These are phyloP conservation scores for Spinibarbus caldwelli DNA, from an alignment of 2,797 vertebrate genomes.

Conservation along the genomic window DNA sequence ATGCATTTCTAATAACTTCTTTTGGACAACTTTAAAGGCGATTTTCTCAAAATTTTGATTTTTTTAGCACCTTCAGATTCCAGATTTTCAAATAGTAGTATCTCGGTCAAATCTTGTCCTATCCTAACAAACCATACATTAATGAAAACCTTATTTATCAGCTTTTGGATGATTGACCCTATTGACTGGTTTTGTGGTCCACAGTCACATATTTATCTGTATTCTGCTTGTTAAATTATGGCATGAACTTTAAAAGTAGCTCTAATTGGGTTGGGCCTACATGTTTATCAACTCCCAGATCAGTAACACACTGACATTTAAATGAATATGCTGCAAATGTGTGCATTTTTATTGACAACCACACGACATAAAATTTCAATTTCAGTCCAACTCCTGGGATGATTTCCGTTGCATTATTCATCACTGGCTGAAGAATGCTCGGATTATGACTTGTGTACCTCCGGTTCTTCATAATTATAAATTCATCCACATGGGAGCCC, in stretches of 20 bases:
- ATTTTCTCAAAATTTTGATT: background rate
- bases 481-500: constrained; percentile 50
- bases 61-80: background rate
- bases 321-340: constrained; percentile 57
- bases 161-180: background rate
- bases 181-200: background rate
- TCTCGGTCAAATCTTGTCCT: background rate
- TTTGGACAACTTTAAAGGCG: background rate
- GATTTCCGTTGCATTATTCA: constrained; percentile 63
- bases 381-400: constrained; percentile 62
- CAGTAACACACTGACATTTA: constrained; percentile 55
- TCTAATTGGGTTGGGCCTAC: constrained; percentile 67
- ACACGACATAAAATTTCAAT: constrained; percentile 51
- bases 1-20: background rate
- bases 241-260: constrained; percentile 51
- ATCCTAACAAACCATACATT: background rate
- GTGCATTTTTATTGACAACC: constrained; percentile 57
- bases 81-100: background rate
- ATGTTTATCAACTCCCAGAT: constrained; percentile 67
- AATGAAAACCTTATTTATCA: background rate
- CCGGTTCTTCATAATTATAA: constrained; percentile 60
- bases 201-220: constrained; percentile 24
- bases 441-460: constrained; percentile 57
- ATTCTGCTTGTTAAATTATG: constrained; percentile 56
- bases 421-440: constrained; percentile 32